Percentiles rank a stretch among this genome's conserved stretches.
Evolutionary conservation across 2,113 vertebrate species (phyloP).

Genomic region (Vireo altiloquus): DNA sequence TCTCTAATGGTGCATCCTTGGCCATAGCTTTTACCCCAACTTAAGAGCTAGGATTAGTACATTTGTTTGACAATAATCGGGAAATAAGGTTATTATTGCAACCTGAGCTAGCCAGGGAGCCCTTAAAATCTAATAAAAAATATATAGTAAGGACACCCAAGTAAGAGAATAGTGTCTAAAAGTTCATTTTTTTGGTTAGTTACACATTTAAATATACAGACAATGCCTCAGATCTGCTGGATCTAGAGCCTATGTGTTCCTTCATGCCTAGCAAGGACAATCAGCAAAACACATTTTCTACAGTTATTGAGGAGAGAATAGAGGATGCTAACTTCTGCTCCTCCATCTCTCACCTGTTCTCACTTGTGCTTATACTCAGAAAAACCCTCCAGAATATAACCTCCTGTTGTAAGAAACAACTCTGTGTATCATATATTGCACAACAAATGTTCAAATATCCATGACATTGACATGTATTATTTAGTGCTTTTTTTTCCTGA

Average conservation of each 20-base stretch:
- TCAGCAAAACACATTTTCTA: neutral
- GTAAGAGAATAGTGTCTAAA: neutral
- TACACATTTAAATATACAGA: neutral
- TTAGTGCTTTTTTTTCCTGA: neutral
- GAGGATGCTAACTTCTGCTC: neutral
- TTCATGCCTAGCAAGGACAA: neutral
- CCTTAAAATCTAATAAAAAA: neutral
- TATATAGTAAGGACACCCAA: neutral
- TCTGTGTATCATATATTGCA: neutral
- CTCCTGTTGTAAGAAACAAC: neutral
- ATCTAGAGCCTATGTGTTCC: neutral
- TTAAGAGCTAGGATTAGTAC: neutral
- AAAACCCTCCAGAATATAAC: neutral
- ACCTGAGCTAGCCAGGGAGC: neutral
- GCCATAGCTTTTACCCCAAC: neutral
- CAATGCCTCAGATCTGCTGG: neutral
- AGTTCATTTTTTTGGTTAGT: neutral
- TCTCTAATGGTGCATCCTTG: neutral
- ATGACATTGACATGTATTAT: neutral
- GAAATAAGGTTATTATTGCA: slow-evolving; percentile 29
- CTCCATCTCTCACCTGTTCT: neutral
- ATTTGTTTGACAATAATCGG: slow-evolving; percentile 15
- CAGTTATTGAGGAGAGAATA: neutral
- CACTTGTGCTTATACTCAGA: neutral
- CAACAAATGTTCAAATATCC: neutral